phyloP scores from a whole-genome alignment of 2,797 vertebrate genomes.

The Labeo calbasu region DNA sequence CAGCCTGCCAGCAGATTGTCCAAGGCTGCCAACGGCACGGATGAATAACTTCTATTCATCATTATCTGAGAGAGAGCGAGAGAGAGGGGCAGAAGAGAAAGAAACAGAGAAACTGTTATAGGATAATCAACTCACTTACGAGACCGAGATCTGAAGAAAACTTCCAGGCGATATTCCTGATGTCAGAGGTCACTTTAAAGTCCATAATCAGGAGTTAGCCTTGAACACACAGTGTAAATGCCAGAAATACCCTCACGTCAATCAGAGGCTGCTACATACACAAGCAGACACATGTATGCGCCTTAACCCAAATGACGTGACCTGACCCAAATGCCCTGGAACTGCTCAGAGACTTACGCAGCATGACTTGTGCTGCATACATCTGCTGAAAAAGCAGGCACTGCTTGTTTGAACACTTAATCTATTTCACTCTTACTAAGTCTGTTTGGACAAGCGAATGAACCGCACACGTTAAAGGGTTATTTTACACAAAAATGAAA shows the following conservation, averaged over 20 bases:
- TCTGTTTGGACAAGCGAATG: background rate
- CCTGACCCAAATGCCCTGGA: conserved; percentile 24
- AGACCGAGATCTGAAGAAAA: background rate
- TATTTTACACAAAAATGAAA: background rate
- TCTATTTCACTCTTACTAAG: background rate
- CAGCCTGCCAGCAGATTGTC: conserved; percentile 71
- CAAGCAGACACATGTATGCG: conserved; percentile 17
- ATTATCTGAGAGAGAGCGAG: conserved; percentile 79
- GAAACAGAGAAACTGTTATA: conserved; percentile 21
- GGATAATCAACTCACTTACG: background rate
- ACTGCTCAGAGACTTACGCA: background rate
- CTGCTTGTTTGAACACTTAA: background rate
- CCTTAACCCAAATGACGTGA: conserved; percentile 10
- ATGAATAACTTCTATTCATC: conserved; percentile 80
- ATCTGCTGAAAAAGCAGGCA: background rate
- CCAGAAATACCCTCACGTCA: conserved; percentile 37
- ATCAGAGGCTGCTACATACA: conserved; percentile 27
- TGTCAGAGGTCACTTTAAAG: conserved; percentile 41
- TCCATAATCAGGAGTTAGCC: conserved; percentile 1
- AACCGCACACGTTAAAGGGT: background rate
- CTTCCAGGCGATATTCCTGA: conserved; percentile 6
- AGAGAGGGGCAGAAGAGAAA: conserved; percentile 21
- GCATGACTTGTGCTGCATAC: background rate
- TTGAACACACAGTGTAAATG: conserved; percentile 26
- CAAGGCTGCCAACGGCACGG: conserved; percentile 64